A percentile compares a stretch with the other conserved stretches of the same genome.
Conservation (phyloP, 2,113 vertebrate genomes). For the Prinia subflava region DNA sequence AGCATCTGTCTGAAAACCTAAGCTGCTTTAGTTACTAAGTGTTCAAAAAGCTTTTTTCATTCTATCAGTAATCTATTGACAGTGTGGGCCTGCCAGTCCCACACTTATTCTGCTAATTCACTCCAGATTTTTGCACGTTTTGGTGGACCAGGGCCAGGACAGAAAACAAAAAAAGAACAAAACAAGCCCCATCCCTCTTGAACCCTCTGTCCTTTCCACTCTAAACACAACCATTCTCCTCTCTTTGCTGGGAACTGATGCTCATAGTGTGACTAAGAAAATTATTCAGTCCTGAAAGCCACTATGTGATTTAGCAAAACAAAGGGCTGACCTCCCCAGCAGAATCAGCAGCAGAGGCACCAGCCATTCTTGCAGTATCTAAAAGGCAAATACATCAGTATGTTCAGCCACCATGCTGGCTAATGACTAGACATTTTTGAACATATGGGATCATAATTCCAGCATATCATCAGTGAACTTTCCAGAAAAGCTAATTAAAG, state of each 20-base stretch:
- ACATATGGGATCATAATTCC: constrained; percentile 73
- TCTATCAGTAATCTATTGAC: background rate
- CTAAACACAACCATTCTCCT: background rate
- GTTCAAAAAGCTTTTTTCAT: background rate
- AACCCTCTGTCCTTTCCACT: background rate
- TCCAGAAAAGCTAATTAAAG: constrained; percentile 79
- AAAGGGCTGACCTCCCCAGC: constrained; percentile 48
- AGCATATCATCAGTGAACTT: constrained; percentile 74
- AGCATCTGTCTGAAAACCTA: background rate
- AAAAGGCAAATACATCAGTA: constrained; percentile 71
- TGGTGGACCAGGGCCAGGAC: background rate
- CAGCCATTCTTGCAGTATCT: constrained; percentile 35
- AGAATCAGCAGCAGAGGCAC: background rate
- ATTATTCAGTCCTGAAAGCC: constrained; percentile 10
- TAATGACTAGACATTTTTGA: constrained; percentile 73
- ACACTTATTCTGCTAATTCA: background rate
- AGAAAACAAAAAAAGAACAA: constrained; percentile 6
- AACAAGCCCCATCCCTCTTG: background rate
- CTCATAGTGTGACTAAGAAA: constrained; percentile 46
- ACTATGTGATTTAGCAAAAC: constrained; percentile 37
- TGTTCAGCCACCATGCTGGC: constrained; percentile 68
- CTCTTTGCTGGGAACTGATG: constrained; percentile 25
- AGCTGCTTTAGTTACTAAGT: background rate
- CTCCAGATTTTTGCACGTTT: background rate
- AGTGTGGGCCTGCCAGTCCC: background rate